Conservation (phyloP, 2,113 vertebrate genomes). For the Rynchops niger region DNA sequence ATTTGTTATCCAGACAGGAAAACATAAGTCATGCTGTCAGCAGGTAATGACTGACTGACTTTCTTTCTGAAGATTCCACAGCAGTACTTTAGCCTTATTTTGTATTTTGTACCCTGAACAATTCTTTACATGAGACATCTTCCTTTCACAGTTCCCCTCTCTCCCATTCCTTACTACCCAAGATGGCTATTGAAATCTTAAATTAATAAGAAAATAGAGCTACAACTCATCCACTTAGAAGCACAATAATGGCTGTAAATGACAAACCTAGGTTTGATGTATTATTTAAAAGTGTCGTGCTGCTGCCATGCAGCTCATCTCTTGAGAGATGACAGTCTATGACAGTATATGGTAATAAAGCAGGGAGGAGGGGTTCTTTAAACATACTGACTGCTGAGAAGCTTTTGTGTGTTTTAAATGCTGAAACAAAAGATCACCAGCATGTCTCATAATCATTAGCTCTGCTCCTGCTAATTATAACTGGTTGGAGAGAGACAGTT, state of each 20-base stretch:
- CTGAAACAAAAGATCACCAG: background rate
- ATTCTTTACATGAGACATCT: background rate
- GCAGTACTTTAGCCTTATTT: background rate
- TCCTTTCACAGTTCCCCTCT: background rate
- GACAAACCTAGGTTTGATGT: conserved; percentile 53
- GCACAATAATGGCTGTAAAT: conserved; percentile 15
- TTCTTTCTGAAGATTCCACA: conserved; percentile 8
- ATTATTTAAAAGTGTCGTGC: conserved; percentile 49
- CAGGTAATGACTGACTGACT: background rate
- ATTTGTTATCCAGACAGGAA: background rate
- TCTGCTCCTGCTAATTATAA: background rate
- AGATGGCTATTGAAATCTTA: background rate
- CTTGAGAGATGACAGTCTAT: background rate
- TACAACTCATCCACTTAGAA: background rate
- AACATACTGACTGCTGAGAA: background rate
- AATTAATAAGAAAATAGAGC: conserved; percentile 49
- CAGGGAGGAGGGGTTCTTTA: background rate
- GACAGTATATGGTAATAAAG: background rate
- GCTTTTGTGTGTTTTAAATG: background rate
- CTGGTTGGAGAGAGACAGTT: background rate
- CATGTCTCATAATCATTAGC: conserved; percentile 1
- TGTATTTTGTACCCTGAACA: conserved; percentile 1
- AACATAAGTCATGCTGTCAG: conserved; percentile 12
- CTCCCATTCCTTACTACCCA: background rate
- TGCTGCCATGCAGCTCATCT: background rate